These are phyloP conservation scores for Pilophorus perplexus DNA, from an alignment of 2,888 invertebrate genomes.

Conservation along the genomic window DNA sequence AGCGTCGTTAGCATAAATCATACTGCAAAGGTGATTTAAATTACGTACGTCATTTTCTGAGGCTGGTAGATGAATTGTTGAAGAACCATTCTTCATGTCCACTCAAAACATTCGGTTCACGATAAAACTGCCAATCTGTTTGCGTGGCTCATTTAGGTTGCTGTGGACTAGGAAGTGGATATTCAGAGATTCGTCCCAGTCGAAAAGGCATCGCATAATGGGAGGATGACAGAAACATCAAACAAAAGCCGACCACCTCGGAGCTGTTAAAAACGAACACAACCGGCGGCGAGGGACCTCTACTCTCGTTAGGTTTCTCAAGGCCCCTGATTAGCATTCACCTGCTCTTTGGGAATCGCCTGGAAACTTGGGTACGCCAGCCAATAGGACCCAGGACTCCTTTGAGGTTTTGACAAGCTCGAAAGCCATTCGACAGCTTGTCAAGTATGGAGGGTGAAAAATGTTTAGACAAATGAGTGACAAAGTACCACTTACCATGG, in stretches of 20 bases:
- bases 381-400: too few species aligned
- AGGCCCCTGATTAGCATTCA: slow-evolving; percentile 15
- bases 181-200: not conserved
- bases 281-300: not conserved
- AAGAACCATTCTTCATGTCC: too few species aligned
- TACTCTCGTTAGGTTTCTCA: slow-evolving; percentile 14
- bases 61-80: not conserved
- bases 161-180: not conserved
- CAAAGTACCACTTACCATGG: too few species aligned
- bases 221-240: not conserved
- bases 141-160: not conserved
- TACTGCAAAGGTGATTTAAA: too few species aligned
- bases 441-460: too few species aligned
- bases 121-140: not conserved
- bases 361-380: too few species aligned
- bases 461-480: too few species aligned
- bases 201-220: not conserved
- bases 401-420: too few species aligned
- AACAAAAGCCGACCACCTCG: not conserved
- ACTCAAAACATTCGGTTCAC: not conserved
- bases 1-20: too few species aligned
- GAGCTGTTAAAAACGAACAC: not conserved
- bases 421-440: too few species aligned
- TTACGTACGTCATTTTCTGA: not conserved
- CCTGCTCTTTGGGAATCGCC: too few species aligned